Conservation (phyloP, 2,797 vertebrate species). For the Botia almorhae region DNA sequence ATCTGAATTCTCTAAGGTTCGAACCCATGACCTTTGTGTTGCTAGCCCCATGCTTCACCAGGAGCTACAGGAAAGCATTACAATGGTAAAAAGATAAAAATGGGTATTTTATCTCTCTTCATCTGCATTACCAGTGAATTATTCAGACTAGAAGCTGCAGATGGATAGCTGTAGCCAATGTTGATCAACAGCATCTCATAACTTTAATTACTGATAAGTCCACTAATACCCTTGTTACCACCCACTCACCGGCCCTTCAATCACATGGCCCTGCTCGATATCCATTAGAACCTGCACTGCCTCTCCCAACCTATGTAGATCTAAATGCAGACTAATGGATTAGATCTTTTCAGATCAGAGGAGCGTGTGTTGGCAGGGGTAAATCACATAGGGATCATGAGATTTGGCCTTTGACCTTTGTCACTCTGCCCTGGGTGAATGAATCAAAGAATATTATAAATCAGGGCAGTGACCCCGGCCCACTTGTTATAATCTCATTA, state of each 20-base stretch:
- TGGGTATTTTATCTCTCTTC: background rate
- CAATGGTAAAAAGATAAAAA: background rate
- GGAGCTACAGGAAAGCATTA: too few species aligned
- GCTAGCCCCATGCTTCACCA: too few species aligned
- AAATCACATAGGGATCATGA: constrained; percentile 52
- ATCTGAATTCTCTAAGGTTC: too few species aligned
- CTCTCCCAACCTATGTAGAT: constrained; percentile 51
- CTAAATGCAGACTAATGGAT: constrained; percentile 67
- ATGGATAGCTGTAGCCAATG: constrained; percentile 63
- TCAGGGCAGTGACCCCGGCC: background rate
- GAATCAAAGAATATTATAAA: constrained; percentile 46
- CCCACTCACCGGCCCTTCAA: constrained; percentile 68
- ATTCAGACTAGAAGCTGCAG: constrained; percentile 58
- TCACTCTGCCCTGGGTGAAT: background rate
- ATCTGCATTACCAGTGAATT: background rate
- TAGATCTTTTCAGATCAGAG: constrained; percentile 59
- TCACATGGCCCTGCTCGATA: constrained; percentile 66
- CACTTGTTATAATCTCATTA: background rate
- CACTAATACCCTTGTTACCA: constrained; percentile 73
- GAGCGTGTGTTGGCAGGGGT: constrained; percentile 46
- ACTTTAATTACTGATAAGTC: constrained; percentile 71
- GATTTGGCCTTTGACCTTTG: background rate
- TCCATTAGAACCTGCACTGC: constrained; percentile 50
- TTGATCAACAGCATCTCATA: constrained; percentile 72
- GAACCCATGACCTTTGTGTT: too few species aligned